Evolutionary conservation across 2,888 invertebrate species (phyloP), one percentile per base, ranked within the genome.

Genomic region (Panorpa germanica): DNA sequence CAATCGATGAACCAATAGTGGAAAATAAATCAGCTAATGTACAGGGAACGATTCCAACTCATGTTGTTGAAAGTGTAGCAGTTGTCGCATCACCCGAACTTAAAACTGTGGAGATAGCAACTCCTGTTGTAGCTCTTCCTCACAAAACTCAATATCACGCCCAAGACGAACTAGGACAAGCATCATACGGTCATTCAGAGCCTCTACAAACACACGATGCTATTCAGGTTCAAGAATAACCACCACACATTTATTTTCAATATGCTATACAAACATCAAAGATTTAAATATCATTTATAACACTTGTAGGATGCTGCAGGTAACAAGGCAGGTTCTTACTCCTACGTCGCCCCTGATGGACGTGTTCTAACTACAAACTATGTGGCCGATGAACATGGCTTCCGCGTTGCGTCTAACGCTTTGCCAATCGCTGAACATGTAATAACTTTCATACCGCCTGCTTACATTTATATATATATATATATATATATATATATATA

Each of bases 331-430:
- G 56, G 56, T 13, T 45, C 47, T 37, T 56, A 50, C 48, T 51
- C 55, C 40, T 59, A 56, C 46, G 46, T 57, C 30, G 49, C 54
- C 40, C 57, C 58, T 31, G 47, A 55, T 35, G 59, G 58, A 21
- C 47, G 51, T 37, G 41, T 53, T n/a, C 42, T 50, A 37, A 41
- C 45, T 35, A 52, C 57, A 39, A 47, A 49, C 43, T 58, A 59
- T 45, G 45, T 53, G 34, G 59, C 58, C 35, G 58, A 53, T 40
- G 47, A 44, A 33, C 42, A 44, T 30, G 53, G 52, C 21, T 57
- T 52, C 50, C 48, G 53, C 29, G 57, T 53, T 16, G 49, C 50
- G 34, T 47, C 51, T 44, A 55, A 57, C 42, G 53, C 50, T 35
- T 45, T 55, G 13, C 53, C 52, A 29, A 42, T 46, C 8, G 30